Evolutionary conservation across 2,113 vertebrate species (phyloP), one percentile per base, ranked within the genome.

Genomic region (Channa maculata): DNA sequence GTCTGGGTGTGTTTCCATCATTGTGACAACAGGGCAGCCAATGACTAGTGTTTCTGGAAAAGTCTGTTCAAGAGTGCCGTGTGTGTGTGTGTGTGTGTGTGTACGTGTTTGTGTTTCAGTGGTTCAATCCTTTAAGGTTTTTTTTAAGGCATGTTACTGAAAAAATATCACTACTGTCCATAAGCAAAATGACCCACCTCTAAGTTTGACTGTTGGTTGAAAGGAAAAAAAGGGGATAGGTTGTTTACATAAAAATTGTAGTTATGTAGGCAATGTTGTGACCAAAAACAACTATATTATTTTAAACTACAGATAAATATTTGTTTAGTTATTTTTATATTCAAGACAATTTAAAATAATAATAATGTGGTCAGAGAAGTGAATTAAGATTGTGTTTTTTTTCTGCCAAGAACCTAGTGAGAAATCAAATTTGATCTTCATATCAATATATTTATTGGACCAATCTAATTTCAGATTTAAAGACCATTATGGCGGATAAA

Each of bases 1-100:
- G 44, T 58, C 39, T 7, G 10, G 12, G n/a, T 50, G 59, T 1
- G 8, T 48, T 60, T 74, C 41, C 51, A 65, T 77, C 54, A 67
- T 8, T 34, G 58, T 63, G 53, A 63, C 41, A 54, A 45, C 6
- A 33, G 54, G 44, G 3, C 48, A 65, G 59, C 49, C 53, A 11
- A 41, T 24, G n/a, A 66, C 45, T 6, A 39, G 43, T 0, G 5
- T 51, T 64, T 75, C 45, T 10, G 52, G 46, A 73, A 15, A 14
- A 48, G 1, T 24, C 43, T 8, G 36, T n/a, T 34, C 10, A 13
- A 13, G 37, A 1, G 1, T 24, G 24, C 24, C 1, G 24, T 24
- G 24, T 37, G 52, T 38, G 34, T 38, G 12, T 13, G 3, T 33
- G 4, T 4, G 39, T n/a, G 37, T 39, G 5, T 4, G 4, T 60